A percentile compares a stretch with the other conserved stretches of the same genome.
Conservation (phyloP, 1,140 invertebrate species). For the Scaptomyza montana region DNA sequence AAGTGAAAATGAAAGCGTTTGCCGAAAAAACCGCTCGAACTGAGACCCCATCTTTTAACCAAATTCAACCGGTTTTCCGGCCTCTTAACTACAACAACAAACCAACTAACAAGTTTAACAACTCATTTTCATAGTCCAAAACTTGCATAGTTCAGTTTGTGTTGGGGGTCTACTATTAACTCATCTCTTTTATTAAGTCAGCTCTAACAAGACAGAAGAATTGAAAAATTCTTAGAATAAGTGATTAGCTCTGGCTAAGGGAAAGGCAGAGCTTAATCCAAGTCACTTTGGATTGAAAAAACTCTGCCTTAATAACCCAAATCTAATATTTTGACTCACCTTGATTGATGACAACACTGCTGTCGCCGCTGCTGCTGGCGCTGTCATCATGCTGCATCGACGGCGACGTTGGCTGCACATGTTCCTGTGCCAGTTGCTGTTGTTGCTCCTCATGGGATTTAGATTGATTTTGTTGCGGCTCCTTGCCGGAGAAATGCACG, state of each 20-base stretch:
- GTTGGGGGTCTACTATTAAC: background rate
- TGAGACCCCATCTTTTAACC: constrained; percentile 23
- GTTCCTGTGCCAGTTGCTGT: constrained; percentile 7
- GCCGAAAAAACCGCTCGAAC: constrained; percentile 52
- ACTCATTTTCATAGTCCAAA: constrained; percentile 40
- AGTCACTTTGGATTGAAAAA: background rate
- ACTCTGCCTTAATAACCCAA: no score
- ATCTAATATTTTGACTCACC: constrained; percentile 35
- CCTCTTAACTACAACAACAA: background rate
- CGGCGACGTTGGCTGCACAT: constrained; percentile 7
- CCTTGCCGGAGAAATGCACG: constrained; percentile 85
- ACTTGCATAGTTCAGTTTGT: background rate
- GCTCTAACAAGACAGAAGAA: no score
- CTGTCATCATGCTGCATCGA: constrained; percentile 47
- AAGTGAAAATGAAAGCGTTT: constrained; percentile 82
- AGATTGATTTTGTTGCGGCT: constrained; percentile 30
- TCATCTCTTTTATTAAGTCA: no score
- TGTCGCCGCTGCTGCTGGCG: constrained; percentile 67
- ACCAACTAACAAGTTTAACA: constrained; percentile 18
- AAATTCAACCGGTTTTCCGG: constrained; percentile 64
- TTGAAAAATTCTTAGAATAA: no score
- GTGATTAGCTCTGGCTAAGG: no score
- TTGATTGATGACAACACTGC: constrained; percentile 59
- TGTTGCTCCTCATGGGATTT: constrained; percentile 52
- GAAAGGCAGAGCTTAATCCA: no score